phyloP scores from a whole-genome alignment of 2,113 vertebrate species.

The Triplophysa dalaica region DNA sequence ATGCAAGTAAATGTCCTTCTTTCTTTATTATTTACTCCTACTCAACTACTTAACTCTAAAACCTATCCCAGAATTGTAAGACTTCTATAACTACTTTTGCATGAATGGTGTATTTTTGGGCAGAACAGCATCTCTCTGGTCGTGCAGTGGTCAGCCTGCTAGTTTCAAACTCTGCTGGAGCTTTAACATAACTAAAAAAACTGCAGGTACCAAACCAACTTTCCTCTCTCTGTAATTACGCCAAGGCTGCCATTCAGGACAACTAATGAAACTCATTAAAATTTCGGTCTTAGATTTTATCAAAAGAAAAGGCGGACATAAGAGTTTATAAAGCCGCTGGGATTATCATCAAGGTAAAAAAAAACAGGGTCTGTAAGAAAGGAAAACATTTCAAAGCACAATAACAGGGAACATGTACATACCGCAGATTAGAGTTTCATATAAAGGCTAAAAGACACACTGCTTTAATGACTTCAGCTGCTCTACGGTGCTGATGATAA shows the following conservation, averaged over 20 bases:
- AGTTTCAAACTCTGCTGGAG: not conserved
- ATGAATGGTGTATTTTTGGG: not conserved
- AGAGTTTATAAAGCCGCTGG: not conserved
- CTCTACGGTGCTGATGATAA: not conserved
- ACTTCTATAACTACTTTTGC: not conserved
- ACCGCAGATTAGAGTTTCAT: not conserved
- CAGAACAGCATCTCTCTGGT: not conserved
- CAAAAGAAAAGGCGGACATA: not conserved
- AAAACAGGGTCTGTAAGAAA: not conserved
- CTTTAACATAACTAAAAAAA: not conserved
- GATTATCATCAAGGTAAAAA: not conserved
- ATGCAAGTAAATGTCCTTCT: too few species aligned
- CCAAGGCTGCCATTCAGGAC: not conserved
- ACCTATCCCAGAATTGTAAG: not conserved
- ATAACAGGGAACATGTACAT: not conserved
- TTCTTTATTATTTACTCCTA: too few species aligned
- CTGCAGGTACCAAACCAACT: not conserved
- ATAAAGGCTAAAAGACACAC: not conserved
- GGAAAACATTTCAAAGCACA: not conserved
- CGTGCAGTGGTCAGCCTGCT: not conserved
- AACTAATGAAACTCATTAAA: not conserved
- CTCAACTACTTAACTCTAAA: not conserved
- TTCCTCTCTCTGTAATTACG: not conserved
- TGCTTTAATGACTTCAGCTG: not conserved
- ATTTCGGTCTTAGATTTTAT: not conserved